phyloP scores from a whole-genome alignment of 2,888 invertebrate genomes.

The Eupithecia centaureata region DNA sequence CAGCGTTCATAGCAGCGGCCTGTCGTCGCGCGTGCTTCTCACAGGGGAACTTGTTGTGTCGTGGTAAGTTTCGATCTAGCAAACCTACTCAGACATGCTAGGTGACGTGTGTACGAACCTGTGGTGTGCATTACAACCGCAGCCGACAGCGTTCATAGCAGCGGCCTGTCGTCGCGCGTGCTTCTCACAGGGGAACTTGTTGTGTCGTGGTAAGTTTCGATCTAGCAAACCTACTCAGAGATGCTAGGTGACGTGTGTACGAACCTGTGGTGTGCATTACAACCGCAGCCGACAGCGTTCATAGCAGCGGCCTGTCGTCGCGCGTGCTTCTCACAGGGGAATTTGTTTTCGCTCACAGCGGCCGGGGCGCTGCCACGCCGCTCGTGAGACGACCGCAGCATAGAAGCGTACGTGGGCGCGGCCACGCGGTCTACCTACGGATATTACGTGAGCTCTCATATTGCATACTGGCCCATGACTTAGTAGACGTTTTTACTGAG shows the following conservation, averaged over 20 bases:
- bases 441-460: background rate
- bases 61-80: too few species aligned
- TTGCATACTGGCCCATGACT: background rate
- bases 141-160: constrained; percentile 57
- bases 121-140: constrained; percentile 68
- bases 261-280: constrained; percentile 67
- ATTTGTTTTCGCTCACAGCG: constrained; percentile 26
- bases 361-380: constrained; percentile 62
- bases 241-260: background rate
- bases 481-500: background rate
- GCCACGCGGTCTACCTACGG: constrained; percentile 85
- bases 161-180: constrained; percentile 70
- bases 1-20: constrained; percentile 61
- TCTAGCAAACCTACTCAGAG: too few species aligned
- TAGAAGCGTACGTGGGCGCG: constrained; percentile 87
- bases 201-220: too few species aligned
- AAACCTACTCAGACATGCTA: too few species aligned
- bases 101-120: too few species aligned
- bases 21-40: constrained; percentile 68
- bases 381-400: constrained; percentile 70
- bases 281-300: constrained; percentile 61
- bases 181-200: too few species aligned
- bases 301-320: constrained; percentile 67
- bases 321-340: constrained; percentile 65
- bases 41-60: too few species aligned